Conservation (phyloP, 2,113 vertebrate genomes). For the Serranochromis macrocephalus region DNA sequence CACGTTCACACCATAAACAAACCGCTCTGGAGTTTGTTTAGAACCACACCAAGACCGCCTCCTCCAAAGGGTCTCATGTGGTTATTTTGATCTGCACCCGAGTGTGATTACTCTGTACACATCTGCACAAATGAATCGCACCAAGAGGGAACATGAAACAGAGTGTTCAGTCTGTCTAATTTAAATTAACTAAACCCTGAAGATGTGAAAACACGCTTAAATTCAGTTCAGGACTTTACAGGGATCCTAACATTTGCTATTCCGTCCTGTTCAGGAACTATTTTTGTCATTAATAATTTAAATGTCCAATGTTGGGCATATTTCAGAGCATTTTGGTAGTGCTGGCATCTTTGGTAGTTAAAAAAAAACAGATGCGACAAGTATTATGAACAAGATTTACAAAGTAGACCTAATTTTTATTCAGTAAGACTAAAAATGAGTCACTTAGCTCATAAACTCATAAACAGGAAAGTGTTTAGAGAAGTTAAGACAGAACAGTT, state of each 20-base stretch:
- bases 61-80: neutral
- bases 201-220: neutral
- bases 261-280: neutral
- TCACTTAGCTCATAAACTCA: neutral
- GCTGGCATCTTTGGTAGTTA: neutral
- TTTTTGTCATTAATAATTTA: neutral
- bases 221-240: neutral
- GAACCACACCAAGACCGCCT: neutral
- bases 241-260: neutral
- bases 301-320: neutral
- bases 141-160: neutral
- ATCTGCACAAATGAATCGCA: neutral
- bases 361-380: rapidly evolving
- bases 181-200: neutral
- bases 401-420: neutral
- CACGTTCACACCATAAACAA: rapidly evolving
- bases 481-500: neutral
- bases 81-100: neutral
- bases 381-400: neutral
- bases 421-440: neutral
- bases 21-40: neutral
- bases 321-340: neutral
- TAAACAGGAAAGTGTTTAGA: neutral
- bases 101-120: neutral
- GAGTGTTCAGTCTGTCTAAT: neutral